phyloP scores from a whole-genome alignment of 2,888 invertebrate species.

The Melanargia galathea region DNA sequence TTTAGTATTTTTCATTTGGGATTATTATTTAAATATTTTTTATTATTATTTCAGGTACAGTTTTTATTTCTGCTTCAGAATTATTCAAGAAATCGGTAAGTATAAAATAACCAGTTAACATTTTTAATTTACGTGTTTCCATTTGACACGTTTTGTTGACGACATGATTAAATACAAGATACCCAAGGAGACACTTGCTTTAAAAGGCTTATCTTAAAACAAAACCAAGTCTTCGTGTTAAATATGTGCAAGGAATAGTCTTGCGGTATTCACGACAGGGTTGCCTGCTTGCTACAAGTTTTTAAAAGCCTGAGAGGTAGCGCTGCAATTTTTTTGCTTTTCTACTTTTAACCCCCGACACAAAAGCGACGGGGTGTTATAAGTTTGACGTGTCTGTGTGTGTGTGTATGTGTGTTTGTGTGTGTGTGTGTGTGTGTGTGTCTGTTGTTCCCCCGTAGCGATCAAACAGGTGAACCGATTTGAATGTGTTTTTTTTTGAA shows the following conservation, averaged over 20 bases:
- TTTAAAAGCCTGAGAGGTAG: too few species aligned
- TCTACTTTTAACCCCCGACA: too few species aligned
- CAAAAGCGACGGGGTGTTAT: too few species aligned
- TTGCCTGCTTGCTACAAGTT: neutral
- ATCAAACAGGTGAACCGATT: too few species aligned
- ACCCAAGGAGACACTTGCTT: conserved; percentile 5
- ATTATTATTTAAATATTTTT: neutral
- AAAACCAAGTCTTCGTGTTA: conserved; percentile 18
- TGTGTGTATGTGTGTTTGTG: too few species aligned
- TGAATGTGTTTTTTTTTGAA: too few species aligned
- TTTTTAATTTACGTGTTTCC: neutral
- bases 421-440: too few species aligned
- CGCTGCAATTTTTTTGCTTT: too few species aligned
- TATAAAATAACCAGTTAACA: neutral
- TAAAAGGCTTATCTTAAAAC: conserved; percentile 22
- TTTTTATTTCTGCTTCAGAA: neutral
- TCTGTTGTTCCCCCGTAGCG: too few species aligned
- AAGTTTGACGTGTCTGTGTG: too few species aligned
- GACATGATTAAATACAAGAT: neutral
- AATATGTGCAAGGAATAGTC: conserved; percentile 22
- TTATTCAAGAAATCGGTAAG: neutral
- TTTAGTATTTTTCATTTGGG: neutral
- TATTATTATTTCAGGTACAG: neutral
- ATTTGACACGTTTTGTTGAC: neutral
- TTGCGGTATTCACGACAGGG: conserved; percentile 1